A percentile compares a stretch with the other conserved stretches of the same genome.
Conservation (phyloP, 2,888 invertebrate species). For the Macrosiphum euphorbiae region DNA sequence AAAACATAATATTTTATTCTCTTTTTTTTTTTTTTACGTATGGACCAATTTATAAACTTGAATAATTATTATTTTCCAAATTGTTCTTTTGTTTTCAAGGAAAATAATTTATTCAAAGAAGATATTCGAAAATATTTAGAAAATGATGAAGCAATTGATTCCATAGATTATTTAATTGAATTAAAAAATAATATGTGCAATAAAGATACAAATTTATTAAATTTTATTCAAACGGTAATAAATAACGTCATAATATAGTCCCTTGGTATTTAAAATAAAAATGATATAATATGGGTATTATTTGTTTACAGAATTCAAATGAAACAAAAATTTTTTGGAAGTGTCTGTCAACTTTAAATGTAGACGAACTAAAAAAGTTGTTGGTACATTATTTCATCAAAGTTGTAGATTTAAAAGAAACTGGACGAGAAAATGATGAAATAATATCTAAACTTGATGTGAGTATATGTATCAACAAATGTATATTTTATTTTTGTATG, state of each 20-base stretch:
- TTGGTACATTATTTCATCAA: conserved; percentile 91
- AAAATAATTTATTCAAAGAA: conserved; percentile 43
- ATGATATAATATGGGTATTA: not conserved
- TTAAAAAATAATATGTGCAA: conserved; percentile 85
- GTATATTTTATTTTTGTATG: too few relatives aligned
- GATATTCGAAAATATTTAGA: conserved; percentile 84
- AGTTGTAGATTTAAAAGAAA: conserved; percentile 82
- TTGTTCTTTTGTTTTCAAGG: not conserved
- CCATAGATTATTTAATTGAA: conserved; percentile 93
- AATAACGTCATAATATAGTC: not conserved
- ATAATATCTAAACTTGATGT: conserved; percentile 74
- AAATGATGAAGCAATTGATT: conserved; percentile 93
- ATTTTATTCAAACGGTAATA: conserved; percentile 21
- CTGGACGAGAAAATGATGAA: conserved; percentile 82
- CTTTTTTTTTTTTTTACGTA: too few relatives aligned
- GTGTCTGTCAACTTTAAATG: conserved; percentile 82
- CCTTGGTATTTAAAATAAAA: not conserved
- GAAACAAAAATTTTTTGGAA: conserved; percentile 29
- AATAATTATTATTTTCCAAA: not conserved
- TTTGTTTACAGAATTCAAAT: conserved; percentile 26
- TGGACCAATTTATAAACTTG: not conserved
- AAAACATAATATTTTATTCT: too few relatives aligned
- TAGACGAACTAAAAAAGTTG: conserved; percentile 85
- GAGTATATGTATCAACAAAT: conserved; percentile 42
- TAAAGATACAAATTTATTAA: not conserved